These are phyloP conservation scores for Oreochromis mossambicus DNA, from an alignment of 2,797 vertebrate species.

Conservation along the genomic window DNA sequence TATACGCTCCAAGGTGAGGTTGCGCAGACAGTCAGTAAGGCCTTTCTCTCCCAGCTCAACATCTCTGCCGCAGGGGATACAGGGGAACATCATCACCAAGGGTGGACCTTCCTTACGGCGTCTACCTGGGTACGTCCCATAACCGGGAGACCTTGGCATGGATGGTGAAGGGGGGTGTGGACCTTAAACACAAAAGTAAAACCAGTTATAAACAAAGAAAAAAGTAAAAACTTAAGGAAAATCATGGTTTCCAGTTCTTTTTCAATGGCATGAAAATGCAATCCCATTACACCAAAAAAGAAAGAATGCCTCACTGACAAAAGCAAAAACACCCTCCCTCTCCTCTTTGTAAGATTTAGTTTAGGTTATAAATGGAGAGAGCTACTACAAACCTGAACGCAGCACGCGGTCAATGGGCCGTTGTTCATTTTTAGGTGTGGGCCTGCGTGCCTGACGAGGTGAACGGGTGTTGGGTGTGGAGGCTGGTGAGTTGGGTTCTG, in stretches of 20 bases:
- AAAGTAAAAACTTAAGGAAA: not conserved
- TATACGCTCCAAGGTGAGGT: slow-evolving; percentile 92
- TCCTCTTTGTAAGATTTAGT: fast-evolving
- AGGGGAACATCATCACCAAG: slow-evolving; percentile 85
- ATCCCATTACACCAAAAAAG: not conserved
- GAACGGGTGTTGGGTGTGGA: slow-evolving; percentile 91
- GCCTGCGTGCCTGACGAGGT: slow-evolving; percentile 85
- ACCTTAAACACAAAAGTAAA: slow-evolving; percentile 18
- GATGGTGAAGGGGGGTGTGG: slow-evolving; percentile 59
- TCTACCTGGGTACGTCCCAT: slow-evolving; percentile 87
- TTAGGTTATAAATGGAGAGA: not conserved
- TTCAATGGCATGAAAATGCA: not conserved
- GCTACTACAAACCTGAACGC: slow-evolving; percentile 80
- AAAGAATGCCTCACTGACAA: not conserved
- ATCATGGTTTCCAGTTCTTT: not conserved
- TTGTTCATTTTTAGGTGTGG: slow-evolving; percentile 84
- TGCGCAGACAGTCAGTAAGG: slow-evolving; percentile 89
- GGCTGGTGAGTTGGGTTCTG: slow-evolving; percentile 91
- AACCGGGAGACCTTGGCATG: slow-evolving; percentile 72
- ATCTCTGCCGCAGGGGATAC: slow-evolving; percentile 84
- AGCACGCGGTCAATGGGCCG: slow-evolving; percentile 86
- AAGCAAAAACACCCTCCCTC: not conserved
- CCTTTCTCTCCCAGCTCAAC: slow-evolving; percentile 93
- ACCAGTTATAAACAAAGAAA: not conserved
- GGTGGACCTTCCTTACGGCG: slow-evolving; percentile 84